Base-by-base conservation (phyloP, 2,888 invertebrate species). In the Phyto melanocephala region DNA sequence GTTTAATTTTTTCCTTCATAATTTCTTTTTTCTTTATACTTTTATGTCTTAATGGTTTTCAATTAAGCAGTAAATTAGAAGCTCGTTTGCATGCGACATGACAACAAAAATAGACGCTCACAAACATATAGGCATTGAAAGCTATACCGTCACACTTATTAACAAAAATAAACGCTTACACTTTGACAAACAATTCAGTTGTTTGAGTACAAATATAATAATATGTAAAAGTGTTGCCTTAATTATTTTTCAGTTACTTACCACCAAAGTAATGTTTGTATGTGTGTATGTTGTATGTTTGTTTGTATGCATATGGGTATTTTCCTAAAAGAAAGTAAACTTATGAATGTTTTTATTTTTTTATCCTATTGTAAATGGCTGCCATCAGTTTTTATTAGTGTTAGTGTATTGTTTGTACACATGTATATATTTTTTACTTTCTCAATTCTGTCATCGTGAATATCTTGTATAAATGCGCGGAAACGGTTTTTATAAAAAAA, bases 31-130 rank as follows among this genome's bases (percentile, higher is more conserved):
- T 50, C 10, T 52, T 40, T 67, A 40, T 54, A 60, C 33, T 60
- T 28, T 28, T 75, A 75, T 71, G 60, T 63, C 33, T 82, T 80
- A 75, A 82, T 82, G 74, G 82, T 80, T 80, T 76, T 76, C 68
- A 83, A 83, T 83, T 83, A 83, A 80, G 80, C 58, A 80, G 72
- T 83, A 80, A 77, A 83, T 80, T 80, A 77, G 76, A 83, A 77
- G 76, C 80, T 82, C 75, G 75, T 71, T 82, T 82, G 72, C 77
- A 77, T 81, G 77, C 81, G 54, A 72, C 58, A 72, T 58, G 68
- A 56, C 54, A 76, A 60, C 10, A 47, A 22, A 33, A 20, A 71
- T 20, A 70, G 22, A 47, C 40, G 8, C 24, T 37, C 15, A 28
- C 4, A 28, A 20, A 54, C 2, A 52, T 6, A 40, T 20, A 45